phyloP scores from a whole-genome alignment of 1,140 invertebrate genomes.

The Carposina sasakii region DNA sequence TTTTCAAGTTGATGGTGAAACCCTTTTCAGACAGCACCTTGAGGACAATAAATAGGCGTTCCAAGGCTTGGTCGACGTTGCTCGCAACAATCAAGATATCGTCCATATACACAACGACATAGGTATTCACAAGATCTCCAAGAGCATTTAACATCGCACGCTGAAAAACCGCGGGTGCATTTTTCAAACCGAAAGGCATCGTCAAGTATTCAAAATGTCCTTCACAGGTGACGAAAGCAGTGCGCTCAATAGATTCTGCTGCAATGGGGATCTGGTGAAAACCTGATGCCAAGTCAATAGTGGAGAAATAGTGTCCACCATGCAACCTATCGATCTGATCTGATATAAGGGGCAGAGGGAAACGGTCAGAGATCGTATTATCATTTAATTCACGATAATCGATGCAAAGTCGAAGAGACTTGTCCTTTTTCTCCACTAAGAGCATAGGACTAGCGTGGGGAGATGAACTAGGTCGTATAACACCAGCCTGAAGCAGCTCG shows the following conservation, averaged over 20 bases:
- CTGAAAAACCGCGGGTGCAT: slow-evolving; percentile 30
- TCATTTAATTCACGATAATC: too few species aligned
- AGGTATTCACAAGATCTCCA: slow-evolving; percentile 13
- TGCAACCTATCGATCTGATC: too few species aligned
- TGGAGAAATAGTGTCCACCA: too few species aligned
- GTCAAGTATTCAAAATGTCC: slow-evolving; percentile 32
- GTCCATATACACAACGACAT: slow-evolving; percentile 24
- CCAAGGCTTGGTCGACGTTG: slow-evolving; percentile 11
- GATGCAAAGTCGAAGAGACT: too few species aligned
- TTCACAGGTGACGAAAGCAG: slow-evolving; percentile 48
- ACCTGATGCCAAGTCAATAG: too few species aligned
- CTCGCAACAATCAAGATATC: slow-evolving; percentile 19
- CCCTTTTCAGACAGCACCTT: slow-evolving; percentile 13
- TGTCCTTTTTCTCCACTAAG: too few species aligned
- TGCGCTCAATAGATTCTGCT: slow-evolving; percentile 48
- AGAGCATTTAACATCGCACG: slow-evolving; percentile 18
- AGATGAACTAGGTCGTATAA: too few species aligned
- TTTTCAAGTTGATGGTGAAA: slow-evolving; percentile 30
- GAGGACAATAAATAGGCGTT: slow-evolving; percentile 8
- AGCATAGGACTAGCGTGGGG: too few species aligned
- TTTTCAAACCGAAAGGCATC: slow-evolving; percentile 36
- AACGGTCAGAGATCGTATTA: too few species aligned
- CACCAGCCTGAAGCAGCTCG: too few species aligned
- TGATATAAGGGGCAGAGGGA: too few species aligned
- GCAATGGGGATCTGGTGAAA: too few species aligned